Base-by-base conservation (phyloP, 2,113 vertebrate species). In the Zeus faber region DNA sequence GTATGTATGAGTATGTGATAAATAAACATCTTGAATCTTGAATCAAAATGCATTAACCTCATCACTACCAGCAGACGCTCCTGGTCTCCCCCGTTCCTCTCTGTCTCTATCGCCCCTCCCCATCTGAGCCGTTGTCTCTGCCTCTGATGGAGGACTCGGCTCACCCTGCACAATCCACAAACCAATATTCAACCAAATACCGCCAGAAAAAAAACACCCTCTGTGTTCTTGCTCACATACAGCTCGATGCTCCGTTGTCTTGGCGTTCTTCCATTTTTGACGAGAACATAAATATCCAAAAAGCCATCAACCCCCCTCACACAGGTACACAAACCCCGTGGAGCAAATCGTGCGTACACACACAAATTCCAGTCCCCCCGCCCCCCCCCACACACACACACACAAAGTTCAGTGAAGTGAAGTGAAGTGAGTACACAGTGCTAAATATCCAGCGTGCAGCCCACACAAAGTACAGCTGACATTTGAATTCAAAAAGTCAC, bases 401-500 rank as follows among this genome's bases (percentile, higher is more conserved):
- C 51, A 26, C 11, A 27, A 3, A 33, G 31, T 10, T 33, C 2
- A 33, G n/a, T n/a, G n/a, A n/a, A n/a, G n/a, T n/a, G n/a, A 9
- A 9, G 27, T 4, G 27, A 9, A 29, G 4, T 29, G 33, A 35
- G 33, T 11, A 14, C 33, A 13, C 10, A 35, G n/a, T 14, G n/a
- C 11, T 35, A 35, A 35, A 11, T 10, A 33, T 33, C 2, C 26
- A 33, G 33, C 29, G 23, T 44, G 44, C 49, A 22, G 61, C 72
- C 53, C 54, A 58, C 65, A 17, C 54, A 41, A 10, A 18, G 25
- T 29, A 37, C 20, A 47, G 25, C 62, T 67, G 47, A 65, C 59
- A 58, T 54, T 60, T 58, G 23, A 46, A 59, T 47, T 20, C 33
- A 41, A 17, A 41, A 2, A 49, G 46, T 58, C 45, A 62, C 54